Evolutionary conservation across 2,797 vertebrate genomes (phyloP).

Genomic region (Lepilemur septentrionalis): DNA sequence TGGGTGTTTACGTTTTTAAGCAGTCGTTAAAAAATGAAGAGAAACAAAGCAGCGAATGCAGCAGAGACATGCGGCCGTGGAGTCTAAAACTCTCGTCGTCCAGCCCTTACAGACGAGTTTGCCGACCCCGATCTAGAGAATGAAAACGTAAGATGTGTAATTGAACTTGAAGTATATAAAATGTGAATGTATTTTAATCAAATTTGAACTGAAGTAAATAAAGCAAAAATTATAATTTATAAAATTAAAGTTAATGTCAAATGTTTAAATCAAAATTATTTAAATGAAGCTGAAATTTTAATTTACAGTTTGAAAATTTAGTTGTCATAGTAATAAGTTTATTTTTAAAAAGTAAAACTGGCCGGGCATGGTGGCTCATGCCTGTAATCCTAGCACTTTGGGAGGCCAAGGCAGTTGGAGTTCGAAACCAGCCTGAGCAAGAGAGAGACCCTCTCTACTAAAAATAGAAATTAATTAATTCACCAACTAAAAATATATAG

Average conservation of each 20-base stretch:
- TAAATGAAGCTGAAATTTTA: not conserved
- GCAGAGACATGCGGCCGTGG: not conserved
- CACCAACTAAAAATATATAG: too few relatives aligned
- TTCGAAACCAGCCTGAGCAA: too few relatives aligned
- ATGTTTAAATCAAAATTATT: not conserved
- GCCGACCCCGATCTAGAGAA: not conserved
- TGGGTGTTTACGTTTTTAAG: not conserved
- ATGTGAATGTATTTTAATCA: not conserved
- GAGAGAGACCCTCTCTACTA: too few relatives aligned
- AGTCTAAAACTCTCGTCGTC: not conserved
- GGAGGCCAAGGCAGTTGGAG: too few relatives aligned
- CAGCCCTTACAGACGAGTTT: not conserved
- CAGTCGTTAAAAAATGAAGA: not conserved
- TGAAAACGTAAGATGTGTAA: not conserved
- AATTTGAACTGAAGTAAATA: not conserved
- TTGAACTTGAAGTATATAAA: not conserved
- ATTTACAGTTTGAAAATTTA: not conserved
- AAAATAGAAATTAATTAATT: too few relatives aligned
- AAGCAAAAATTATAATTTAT: not conserved
- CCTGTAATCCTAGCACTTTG: too few relatives aligned
- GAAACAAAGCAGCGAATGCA: not conserved
- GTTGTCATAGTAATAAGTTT: not conserved
- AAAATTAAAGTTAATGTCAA: not conserved
- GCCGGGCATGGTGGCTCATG: too few relatives aligned
- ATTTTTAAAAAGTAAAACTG: not conserved